Percentiles rank a stretch among this genome's conserved stretches.
Evolutionary conservation across 2,888 invertebrate species (phyloP).

Genomic region (Drosophila atroscutellata): DNA sequence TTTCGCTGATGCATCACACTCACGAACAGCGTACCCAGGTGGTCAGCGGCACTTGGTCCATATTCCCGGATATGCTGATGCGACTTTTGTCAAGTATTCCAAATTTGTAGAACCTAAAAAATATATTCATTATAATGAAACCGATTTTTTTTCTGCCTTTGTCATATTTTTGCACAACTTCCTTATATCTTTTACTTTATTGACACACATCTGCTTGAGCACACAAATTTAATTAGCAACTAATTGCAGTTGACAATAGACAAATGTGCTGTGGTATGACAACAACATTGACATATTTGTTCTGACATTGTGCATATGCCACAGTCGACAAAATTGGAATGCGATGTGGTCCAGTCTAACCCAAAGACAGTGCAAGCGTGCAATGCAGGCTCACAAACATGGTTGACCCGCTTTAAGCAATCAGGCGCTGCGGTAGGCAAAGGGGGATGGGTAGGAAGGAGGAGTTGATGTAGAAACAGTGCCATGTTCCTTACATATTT

Average conservation of each 20-base stretch:
- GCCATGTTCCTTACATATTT: slow-evolving; percentile 11
- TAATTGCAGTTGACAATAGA: background rate
- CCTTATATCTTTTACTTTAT: background rate
- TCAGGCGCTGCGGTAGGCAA: background rate
- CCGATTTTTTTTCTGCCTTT: background rate
- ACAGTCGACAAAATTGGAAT: slow-evolving; percentile 10
- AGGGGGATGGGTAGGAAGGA: too few species aligned
- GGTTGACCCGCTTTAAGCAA: background rate
- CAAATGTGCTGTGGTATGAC: background rate
- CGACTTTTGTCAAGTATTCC: background rate
- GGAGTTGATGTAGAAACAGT: background rate
- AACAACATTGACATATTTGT: background rate
- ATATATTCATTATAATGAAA: background rate
- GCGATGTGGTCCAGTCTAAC: slow-evolving; percentile 2
- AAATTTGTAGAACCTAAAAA: background rate
- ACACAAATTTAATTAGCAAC: slow-evolving; percentile 19
- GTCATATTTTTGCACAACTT: background rate
- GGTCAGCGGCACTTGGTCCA: too few species aligned
- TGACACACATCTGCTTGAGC: background rate
- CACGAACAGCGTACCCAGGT: too few species aligned
- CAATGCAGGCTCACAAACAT: background rate
- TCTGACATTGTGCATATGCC: slow-evolving; percentile 31
- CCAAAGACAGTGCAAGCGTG: background rate
- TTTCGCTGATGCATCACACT: too few species aligned
- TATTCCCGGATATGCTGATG: too few species aligned